These are phyloP conservation scores for Drosophila meridionalis DNA, from an alignment of 2,888 invertebrate genomes.

Conservation along the genomic window DNA sequence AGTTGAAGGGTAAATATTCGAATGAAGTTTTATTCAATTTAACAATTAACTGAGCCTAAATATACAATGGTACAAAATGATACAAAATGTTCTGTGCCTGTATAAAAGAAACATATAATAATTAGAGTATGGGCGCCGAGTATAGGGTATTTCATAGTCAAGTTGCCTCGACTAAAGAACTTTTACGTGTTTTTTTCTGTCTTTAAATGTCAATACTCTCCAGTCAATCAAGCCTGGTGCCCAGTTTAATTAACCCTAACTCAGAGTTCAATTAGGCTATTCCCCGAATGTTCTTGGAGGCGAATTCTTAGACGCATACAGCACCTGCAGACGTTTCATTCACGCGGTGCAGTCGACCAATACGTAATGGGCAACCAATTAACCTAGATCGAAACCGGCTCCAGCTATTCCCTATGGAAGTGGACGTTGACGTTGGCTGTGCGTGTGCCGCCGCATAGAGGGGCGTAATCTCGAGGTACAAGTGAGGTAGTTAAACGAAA, in stretches of 20 bases:
- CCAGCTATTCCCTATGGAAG: conserved; percentile 18
- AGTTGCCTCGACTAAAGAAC: neutral
- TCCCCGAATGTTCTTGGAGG: conserved; percentile 24
- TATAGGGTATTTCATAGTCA: neutral
- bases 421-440: conserved; percentile 41
- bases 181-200: neutral
- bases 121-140: no score
- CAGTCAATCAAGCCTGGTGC: conserved; percentile 46
- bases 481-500: conserved; percentile 51
- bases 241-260: conserved; percentile 32
- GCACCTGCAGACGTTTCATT: conserved; percentile 48
- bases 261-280: neutral
- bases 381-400: conserved; percentile 64
- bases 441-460: conserved; percentile 43
- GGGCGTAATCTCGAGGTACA: conserved; percentile 37
- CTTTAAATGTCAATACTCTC: conserved; percentile 6
- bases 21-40: no score
- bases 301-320: conserved; percentile 55
- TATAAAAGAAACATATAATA: no score
- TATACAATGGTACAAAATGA: no score
- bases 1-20: no score
- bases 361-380: conserved; percentile 68
- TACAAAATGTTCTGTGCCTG: no score
- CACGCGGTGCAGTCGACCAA: conserved; percentile 45
- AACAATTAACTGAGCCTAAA: no score